Evolutionary conservation across 2,113 vertebrate species (phyloP).

Genomic region (Poeciliopsis retropinna): DNA sequence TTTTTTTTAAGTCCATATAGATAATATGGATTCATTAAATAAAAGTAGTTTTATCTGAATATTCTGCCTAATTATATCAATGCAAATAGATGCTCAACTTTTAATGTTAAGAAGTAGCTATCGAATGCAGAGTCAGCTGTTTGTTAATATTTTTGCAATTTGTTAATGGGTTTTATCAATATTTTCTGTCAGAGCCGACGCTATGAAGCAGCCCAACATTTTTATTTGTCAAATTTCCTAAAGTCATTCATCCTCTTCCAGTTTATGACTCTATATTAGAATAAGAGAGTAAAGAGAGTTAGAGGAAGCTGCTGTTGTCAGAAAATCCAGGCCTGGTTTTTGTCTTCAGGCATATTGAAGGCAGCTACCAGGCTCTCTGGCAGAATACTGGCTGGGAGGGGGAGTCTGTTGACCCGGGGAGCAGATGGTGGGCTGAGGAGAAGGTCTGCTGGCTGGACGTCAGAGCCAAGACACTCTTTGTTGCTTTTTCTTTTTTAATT

Average conservation of each 20-base stretch:
- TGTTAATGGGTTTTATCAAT: too few relatives aligned
- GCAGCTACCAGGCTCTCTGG: conserved; percentile 48
- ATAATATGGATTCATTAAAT: too few relatives aligned
- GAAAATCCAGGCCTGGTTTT: conserved; percentile 36
- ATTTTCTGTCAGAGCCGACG: too few relatives aligned
- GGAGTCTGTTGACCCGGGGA: conserved; percentile 51
- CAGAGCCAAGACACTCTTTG: conserved; percentile 59
- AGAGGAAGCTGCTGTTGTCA: conserved; percentile 15
- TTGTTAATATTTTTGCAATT: too few relatives aligned
- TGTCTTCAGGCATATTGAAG: conserved; percentile 41
- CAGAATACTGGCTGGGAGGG: neutral
- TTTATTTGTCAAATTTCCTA: neutral
- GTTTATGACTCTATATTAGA: conserved; percentile 4
- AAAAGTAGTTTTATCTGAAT: too few relatives aligned
- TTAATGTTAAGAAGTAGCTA: too few relatives aligned
- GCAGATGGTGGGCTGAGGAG: conserved; percentile 69
- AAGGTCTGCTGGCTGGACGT: conserved; percentile 65
- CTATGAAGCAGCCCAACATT: too few relatives aligned
- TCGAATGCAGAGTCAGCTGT: too few relatives aligned
- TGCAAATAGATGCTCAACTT: too few relatives aligned
- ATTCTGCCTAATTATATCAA: too few relatives aligned
- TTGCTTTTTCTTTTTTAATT: conserved; percentile 31
- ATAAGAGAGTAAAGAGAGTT: conserved; percentile 18
- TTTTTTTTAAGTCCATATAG: too few relatives aligned
- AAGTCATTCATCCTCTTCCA: neutral